Base-by-base conservation (phyloP, 2,797 vertebrate genomes). In the Fistularia commersonii region DNA sequence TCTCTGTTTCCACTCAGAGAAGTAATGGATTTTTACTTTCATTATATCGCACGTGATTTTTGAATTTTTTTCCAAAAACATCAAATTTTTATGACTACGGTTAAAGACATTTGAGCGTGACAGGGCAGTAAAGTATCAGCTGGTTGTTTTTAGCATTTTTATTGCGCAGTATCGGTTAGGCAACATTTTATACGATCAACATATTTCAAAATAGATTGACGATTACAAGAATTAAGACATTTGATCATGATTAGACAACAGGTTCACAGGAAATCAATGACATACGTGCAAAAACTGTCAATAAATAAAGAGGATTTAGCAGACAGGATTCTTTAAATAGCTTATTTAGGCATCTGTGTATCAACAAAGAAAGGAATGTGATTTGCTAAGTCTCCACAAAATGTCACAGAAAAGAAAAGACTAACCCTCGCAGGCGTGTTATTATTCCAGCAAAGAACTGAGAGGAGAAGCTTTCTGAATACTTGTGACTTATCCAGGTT, bases 151-250 rank as follows among this genome's bases (percentile, higher is more conserved):
- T 3, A 11, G 39, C 45, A 32, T 13, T 47, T 82, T 86, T 83
- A 88, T 85, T 85, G 76, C 64, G 84, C 82, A 57, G 49, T 61
- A 60, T 64, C 64, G 54, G 56, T 69, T 65, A 57, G 62, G 74
- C 69, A 8, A 80, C 60, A 73, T 72, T 67, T 66, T 32, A 54
- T 39, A 68, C 49, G 9, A 74, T 45, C 65, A 11, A 57, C 60
- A 70, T 23, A 48, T 62, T 57, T 66, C 15, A 55, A 60, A 62
- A 63, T 36, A 72, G 47, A 54, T 50, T 65, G 84, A 83, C 74
- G 87, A 77, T 84, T 77, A 54, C 14, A 71, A 76, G 67, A 79
- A 75, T 80, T 0, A 70, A 41, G 14, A 35, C 14, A 37, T 36
- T 36, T 48, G 12, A 48, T 37, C 79, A 54, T 33, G 50, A 58